Conservation (phyloP, 2,113 vertebrate genomes). For the Riparia riparia region DNA sequence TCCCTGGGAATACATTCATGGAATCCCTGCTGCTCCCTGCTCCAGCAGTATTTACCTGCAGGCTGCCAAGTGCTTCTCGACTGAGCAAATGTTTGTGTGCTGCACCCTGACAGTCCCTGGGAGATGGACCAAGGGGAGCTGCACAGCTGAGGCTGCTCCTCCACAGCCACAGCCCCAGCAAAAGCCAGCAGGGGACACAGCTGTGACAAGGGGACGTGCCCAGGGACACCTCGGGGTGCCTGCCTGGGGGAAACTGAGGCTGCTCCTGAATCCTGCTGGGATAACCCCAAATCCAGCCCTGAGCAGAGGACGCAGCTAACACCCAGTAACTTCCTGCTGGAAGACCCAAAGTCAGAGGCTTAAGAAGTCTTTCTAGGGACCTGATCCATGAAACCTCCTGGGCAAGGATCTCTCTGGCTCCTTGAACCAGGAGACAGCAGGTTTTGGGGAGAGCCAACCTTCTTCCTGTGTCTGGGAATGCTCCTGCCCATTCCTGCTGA, state of each 20-base stretch:
- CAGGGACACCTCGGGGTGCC: background rate
- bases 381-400: background rate
- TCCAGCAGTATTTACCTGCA: background rate
- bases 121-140: background rate
- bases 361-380: background rate
- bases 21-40: background rate
- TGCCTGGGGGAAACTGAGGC: background rate
- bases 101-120: background rate
- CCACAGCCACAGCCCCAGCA: background rate
- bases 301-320: background rate
- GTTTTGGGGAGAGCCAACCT: background rate
- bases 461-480: accelerated
- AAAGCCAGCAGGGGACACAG: background rate
- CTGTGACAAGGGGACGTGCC: background rate
- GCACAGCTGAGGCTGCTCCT: background rate
- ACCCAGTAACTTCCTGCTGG: background rate
- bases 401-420: background rate
- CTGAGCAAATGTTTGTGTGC: conserved; percentile 4
- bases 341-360: background rate
- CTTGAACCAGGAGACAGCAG: accelerated
- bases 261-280: background rate
- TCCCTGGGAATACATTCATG: background rate
- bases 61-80: background rate
- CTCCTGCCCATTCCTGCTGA: background rate
- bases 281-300: background rate